Base-by-base conservation (phyloP, 2,888 invertebrate genomes). In the Clivina fossor region DNA sequence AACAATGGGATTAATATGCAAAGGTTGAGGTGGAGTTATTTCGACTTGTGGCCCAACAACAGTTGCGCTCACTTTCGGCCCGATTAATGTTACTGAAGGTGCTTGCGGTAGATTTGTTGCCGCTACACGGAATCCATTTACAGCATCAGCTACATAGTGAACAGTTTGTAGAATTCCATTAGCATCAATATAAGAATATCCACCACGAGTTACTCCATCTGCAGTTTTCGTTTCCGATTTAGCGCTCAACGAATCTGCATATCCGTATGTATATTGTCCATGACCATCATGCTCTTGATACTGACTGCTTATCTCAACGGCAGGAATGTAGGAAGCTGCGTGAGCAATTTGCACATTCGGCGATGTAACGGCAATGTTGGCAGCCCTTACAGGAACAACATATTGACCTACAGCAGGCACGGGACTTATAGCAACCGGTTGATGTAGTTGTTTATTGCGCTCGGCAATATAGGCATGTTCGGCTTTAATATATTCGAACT, bases 161-260 rank as follows among this genome's bases (percentile, higher is more conserved):
- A 84, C 83, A 26, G 80, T 80, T 68, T 85, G 85, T 7, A 83
- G 69, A 53, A 81, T 73, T 2, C 84, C 84, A 65, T 83, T 77
- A 11, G 82, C 82, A 67, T 86, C 86, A 53, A 86, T 78, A 67
- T 85, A 86, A 30, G 84, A 83, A 67, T 86, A 86, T 35, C 81
- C 82, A 41, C 85, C 85, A 56, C 79, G 76, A 3, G 82, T 82
- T 11, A 81, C 77, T 9, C 84, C 84, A 65, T 83, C 81, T 54
- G 79, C 73, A 3, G 78, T 74, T 56, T 80, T 78, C 0, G 79
- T 74, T 70, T 86, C 86, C 19, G 79, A 76, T 68, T 84, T 84
- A 60, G 84, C 77, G 62, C 83, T 82, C 44, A 81, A 78, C 53
- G 83, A 83, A 61, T 81, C 82, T 9, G 80, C 72, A 69, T 85